Base-by-base conservation (phyloP, 1,140 invertebrate genomes). In the Dendrolimus punctatus region DNA sequence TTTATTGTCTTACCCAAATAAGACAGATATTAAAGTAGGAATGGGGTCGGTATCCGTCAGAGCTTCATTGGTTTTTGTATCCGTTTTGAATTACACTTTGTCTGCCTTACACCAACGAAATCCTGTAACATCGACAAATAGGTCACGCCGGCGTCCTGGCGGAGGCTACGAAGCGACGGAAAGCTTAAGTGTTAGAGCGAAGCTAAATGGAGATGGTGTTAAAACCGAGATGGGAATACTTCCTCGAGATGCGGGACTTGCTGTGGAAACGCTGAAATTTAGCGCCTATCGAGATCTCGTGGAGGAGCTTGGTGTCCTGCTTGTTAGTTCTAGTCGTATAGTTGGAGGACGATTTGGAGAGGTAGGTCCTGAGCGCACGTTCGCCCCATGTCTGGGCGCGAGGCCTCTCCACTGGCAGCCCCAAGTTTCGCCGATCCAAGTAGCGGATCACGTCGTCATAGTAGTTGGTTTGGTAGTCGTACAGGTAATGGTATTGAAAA, bases 401-500 rank as follows among this genome's bases (percentile, higher is more conserved):
- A 2, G 94, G 94, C 40, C 89, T 89, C 53, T 95, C 94, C 9
- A 91, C 88, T 1, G 81, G 78, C 38, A 93, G 74, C 2, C 94
- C 94, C 59, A 88, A 89, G 69, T 92, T 90, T 51, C 93, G 90
- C 69, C 92, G 91, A 71, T 96, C 92, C 79, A 96, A 83, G 80
- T 92, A 95, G 63, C 93, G 92, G 69, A 95, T 94, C 41, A 94
- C 90, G 67, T 95, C 94, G 71, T 95, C 90, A 77, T 96, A 96
- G 78, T 96, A 96, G 80, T 94, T 94, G 78, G 91, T 89, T 80
- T 92, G 91, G 84, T 95, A 95, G 71, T 95, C 92, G 80, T 94
- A 94, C 71, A 95, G 88, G 71, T 95, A 95, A 64, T 90, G 90
- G 82, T 96, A 96, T 76, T 94, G 93, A 5, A 94, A 90, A 81